A percentile compares a stretch with the other conserved stretches of the same genome.
phyloP scores from a whole-genome alignment of 1,140 invertebrate species.

The Polyergus mexicanus region DNA sequence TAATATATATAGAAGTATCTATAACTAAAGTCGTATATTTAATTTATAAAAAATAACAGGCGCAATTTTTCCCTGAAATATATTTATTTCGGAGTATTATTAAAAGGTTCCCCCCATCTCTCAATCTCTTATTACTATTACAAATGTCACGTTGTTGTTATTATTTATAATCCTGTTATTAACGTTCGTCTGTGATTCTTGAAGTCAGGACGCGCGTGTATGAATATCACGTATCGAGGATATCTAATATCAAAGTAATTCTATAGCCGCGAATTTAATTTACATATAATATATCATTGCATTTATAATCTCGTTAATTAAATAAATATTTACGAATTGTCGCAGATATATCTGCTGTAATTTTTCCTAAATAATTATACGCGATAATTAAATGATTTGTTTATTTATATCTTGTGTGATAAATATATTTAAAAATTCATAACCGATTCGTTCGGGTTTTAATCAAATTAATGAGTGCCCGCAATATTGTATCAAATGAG shows the following conservation, averaged over 20 bases:
- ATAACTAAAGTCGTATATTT: too few species aligned
- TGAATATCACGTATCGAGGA: too few species aligned
- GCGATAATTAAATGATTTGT: background rate
- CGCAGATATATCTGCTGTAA: background rate
- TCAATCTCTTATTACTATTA: background rate
- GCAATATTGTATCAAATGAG: background rate
- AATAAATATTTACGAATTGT: constrained; percentile 3
- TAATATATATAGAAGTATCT: too few species aligned
- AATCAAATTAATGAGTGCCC: background rate
- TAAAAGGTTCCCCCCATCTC: too few species aligned
- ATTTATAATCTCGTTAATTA: constrained; percentile 10
- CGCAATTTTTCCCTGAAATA: background rate
- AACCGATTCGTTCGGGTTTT: background rate
- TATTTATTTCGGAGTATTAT: too few species aligned
- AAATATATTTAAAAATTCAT: background rate
- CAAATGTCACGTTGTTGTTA: background rate
- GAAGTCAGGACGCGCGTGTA: too few species aligned
- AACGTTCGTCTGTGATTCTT: background rate
- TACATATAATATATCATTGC: background rate
- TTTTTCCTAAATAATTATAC: background rate
- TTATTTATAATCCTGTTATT: background rate
- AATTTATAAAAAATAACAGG: too few species aligned
- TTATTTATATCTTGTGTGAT: background rate
- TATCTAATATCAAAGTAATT: background rate
- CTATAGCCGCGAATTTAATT: background rate